These are phyloP conservation scores for Lepus europaeus DNA, from an alignment of 2,113 vertebrate species.

Conservation along the genomic window DNA sequence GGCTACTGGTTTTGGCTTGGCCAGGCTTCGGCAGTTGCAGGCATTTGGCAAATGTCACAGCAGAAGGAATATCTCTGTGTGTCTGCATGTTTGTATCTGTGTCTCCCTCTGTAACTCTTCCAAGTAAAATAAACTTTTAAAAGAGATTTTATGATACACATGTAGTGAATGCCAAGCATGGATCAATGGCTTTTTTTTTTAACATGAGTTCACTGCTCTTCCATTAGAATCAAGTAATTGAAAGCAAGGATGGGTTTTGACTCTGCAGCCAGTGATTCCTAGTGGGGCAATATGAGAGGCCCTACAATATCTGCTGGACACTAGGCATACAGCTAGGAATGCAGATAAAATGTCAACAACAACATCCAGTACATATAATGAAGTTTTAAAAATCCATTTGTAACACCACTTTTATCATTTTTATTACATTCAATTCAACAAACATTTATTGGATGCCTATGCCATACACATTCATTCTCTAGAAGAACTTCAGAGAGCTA, in stretches of 20 bases:
- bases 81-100: too few species aligned
- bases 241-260: not conserved
- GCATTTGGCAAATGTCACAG: too few species aligned
- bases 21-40: too few species aligned
- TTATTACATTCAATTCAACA: slow-evolving; percentile 74
- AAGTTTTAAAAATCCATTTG: slow-evolving; percentile 71
- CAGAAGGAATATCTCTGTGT: too few species aligned
- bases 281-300: not conserved
- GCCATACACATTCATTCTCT: slow-evolving; percentile 68
- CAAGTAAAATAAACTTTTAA: too few species aligned
- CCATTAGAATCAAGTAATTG: slow-evolving; percentile 29
- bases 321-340: not conserved
- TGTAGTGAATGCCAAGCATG: slow-evolving; percentile 11
- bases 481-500: slow-evolving; percentile 56
- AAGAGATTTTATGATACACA: slow-evolving; percentile 40
- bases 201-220: not conserved
- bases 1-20: too few species aligned
- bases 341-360: slow-evolving; percentile 65
- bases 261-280: not conserved
- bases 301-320: not conserved
- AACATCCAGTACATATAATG: slow-evolving; percentile 56
- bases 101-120: too few species aligned
- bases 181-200: not conserved
- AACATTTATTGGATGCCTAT: slow-evolving; percentile 69
- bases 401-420: slow-evolving; percentile 74